These are phyloP conservation scores for Heliconius ethilla DNA, from an alignment of 2,888 invertebrate species.

Conservation along the genomic window DNA sequence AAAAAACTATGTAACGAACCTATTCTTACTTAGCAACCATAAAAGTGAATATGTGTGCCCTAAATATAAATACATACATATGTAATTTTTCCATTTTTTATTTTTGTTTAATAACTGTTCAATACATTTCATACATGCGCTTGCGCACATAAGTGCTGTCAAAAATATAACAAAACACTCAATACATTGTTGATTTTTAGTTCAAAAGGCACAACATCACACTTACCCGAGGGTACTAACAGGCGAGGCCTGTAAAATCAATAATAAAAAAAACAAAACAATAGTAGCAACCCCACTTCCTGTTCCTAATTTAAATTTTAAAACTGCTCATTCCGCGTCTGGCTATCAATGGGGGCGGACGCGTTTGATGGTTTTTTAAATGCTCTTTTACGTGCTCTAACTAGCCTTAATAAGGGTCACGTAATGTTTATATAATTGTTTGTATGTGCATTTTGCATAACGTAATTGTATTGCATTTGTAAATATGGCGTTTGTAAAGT, in stretches of 20 bases:
- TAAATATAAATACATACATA: neutral
- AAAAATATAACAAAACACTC: neutral
- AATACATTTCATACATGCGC: neutral
- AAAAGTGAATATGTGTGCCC: too few species aligned
- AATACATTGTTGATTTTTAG: conserved; percentile 7
- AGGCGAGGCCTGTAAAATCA: neutral
- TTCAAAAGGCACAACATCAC: conserved; percentile 10
- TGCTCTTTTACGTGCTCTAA: conserved; percentile 29
- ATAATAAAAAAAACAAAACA: conserved; percentile 6
- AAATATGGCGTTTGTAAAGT: neutral
- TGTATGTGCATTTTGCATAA: conserved; percentile 1
- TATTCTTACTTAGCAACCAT: too few species aligned
- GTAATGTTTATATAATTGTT: conserved; percentile 22
- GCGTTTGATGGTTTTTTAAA: conserved; percentile 39
- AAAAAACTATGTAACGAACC: too few species aligned
- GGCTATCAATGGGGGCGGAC: conserved; percentile 40
- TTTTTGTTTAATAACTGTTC: neutral
- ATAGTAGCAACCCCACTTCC: conserved; percentile 23
- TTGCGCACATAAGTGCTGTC: neutral
- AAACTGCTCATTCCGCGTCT: conserved; percentile 36
- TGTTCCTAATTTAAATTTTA: conserved; percentile 35
- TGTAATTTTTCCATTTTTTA: neutral
- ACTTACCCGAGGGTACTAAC: too few species aligned
- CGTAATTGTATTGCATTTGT: neutral
- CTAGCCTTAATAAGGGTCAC: conserved; percentile 29